Evolutionary conservation across 2,888 invertebrate species (phyloP), one percentile per base, ranked within the genome.

Genomic region (Tiliacea citrago): DNA sequence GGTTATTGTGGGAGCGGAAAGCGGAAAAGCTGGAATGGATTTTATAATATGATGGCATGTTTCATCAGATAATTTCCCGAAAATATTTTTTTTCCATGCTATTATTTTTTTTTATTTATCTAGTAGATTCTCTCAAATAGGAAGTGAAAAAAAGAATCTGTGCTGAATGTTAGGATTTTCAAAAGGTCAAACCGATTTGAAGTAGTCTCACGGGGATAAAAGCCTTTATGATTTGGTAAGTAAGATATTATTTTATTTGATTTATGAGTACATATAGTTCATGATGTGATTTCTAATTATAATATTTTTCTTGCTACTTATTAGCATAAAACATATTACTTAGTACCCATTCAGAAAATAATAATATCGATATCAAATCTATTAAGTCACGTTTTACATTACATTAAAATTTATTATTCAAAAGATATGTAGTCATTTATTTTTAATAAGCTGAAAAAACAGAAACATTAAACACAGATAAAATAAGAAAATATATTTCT

Each of bases 371-470:
- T 57, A 16, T 24, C 13, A 10, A 57, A 73, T 29, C 7, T 1
- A 60, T 51, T 61, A 16, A 47, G 70, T 79, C 81, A 76, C 77
- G 79, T 66, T 76, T 81, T 57, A 16, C 3, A 69, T 80, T 65
- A 51, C 21, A 42, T 9, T 39, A 39, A 5, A n/a, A n/a, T 29
- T 29, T 39, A 39, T 39, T 39, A 39, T 39, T 39, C 39, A 39
- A 39, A 39, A 6, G 39, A 4, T 39, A 39, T 39, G 39, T 39
- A 5, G 39, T 39, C 5, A 39, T 39, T 6, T 39, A 39, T 39
- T 39, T 39, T 4, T 39, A 39, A 29, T 39, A 39, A 39, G 39
- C 39, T 29, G 29, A 29, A 29, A n/a, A 29, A 29, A 29, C 29
- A 29, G 29, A 29, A 29, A 39, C 39, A 39, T 39, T 7, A 39